A percentile compares a stretch with the other conserved stretches of the same genome.
phyloP scores from a whole-genome alignment of 1,140 invertebrate genomes.

The Metaphire vulgaris region DNA sequence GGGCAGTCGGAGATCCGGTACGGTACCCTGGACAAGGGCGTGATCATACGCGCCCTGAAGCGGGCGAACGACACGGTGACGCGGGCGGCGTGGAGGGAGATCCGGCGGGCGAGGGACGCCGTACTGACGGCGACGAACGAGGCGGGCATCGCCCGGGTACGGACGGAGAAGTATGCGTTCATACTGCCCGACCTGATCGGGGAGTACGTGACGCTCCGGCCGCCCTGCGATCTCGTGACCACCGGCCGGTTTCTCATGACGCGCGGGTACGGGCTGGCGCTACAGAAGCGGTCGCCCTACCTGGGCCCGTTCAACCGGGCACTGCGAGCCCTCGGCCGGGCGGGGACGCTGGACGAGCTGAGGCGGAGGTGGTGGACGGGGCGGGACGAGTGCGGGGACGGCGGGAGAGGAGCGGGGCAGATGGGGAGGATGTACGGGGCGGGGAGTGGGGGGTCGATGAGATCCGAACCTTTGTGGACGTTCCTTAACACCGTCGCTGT shows the following conservation, averaged over 20 bases:
- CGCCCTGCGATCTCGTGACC: conserved; percentile 28
- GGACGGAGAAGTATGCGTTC: conserved; percentile 16
- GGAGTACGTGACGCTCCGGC: conserved; percentile 26
- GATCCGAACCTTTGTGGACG: too few relatives aligned
- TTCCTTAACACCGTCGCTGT: too few relatives aligned
- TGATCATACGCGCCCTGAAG: conserved; percentile 16
- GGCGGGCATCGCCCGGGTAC: conserved; percentile 11
- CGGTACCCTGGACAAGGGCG: conserved; percentile 14
- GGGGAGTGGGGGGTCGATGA: not conserved
- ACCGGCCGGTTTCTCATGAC: conserved; percentile 25
- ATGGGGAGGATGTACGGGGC: not conserved
- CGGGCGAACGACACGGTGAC: conserved; percentile 12
- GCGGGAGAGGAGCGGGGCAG: not conserved
- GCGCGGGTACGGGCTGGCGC: conserved; percentile 23
- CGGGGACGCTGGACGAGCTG: conserved; percentile 15
- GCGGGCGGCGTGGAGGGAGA: conserved; percentile 2
- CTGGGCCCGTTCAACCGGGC: conserved; percentile 23
- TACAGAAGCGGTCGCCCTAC: conserved; percentile 22
- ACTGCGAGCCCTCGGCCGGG: not conserved
- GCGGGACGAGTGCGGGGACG: not conserved
- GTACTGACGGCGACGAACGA: conserved; percentile 19
- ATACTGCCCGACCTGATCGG: conserved; percentile 18
- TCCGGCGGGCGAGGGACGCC: not conserved
- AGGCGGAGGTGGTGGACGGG: conserved; percentile 19
- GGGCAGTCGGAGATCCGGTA: conserved; percentile 20